Conservation (phyloP, 2,113 vertebrate genomes). For the Oreochromis aureus region DNA sequence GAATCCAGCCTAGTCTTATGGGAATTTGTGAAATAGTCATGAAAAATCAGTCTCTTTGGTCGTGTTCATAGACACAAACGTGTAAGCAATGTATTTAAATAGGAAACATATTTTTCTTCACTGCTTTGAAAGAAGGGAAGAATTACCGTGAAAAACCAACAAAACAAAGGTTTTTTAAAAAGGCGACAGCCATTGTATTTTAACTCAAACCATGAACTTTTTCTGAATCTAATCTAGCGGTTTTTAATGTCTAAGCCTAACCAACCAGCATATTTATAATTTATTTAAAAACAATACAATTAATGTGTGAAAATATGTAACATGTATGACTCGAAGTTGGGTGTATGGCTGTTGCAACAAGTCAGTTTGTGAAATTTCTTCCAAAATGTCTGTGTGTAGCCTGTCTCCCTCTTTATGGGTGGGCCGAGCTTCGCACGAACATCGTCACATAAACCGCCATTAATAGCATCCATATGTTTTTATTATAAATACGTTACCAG, state of each 20-base stretch:
- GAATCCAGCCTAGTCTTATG: neutral
- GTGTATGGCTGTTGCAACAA: neutral
- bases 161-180: neutral
- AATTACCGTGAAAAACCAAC: neutral
- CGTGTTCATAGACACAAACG: neutral
- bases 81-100: neutral
- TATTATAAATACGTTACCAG: neutral
- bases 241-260: neutral
- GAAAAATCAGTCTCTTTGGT: neutral
- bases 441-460: neutral
- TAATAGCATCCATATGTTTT: neutral
- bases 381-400: neutral
- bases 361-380: neutral
- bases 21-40: neutral
- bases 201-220: neutral
- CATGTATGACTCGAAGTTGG: neutral
- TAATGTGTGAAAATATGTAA: neutral
- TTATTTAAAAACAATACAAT: neutral
- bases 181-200: neutral
- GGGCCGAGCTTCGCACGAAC: fast-evolving
- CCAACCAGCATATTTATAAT: neutral
- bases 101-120: neutral
- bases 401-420: too few relatives aligned
- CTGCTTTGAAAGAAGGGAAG: neutral
- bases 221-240: neutral